Evolutionary conservation across 2,888 invertebrate species (phyloP).

Genomic region (Nudaria mundana): DNA sequence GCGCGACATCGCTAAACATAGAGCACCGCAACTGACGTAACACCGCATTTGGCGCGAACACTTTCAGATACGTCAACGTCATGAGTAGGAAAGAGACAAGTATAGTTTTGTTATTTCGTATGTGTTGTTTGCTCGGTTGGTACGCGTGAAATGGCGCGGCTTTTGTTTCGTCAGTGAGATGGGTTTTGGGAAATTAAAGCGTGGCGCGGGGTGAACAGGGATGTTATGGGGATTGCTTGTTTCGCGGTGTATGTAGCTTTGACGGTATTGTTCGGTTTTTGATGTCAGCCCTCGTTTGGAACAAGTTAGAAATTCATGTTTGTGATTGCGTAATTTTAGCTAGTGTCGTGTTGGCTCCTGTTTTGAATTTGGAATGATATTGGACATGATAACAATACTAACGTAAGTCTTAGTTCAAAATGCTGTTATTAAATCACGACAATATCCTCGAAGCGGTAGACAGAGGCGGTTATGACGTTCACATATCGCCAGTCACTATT

Average conservation of each 20-base stretch:
- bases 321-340: constrained; percentile 6
- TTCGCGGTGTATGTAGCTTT: constrained; percentile 41
- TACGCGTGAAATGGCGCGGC: constrained; percentile 73
- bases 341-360: no score
- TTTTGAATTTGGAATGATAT: no score
- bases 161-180: constrained; percentile 67
- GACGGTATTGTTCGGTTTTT: constrained; percentile 25
- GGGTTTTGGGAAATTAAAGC: constrained; percentile 77
- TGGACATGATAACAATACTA: no score
- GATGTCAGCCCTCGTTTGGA: constrained; percentile 19
- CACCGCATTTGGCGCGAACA: constrained; percentile 62
- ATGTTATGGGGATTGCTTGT: constrained; percentile 72
- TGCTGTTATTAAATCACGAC: no score
- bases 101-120: constrained; percentile 51
- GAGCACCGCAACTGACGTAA: constrained; percentile 47
- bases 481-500: no score
- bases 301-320: constrained; percentile 12
- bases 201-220: constrained; percentile 53
- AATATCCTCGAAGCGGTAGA: no score
- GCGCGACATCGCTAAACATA: constrained; percentile 57
- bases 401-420: no score
- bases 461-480: no score
- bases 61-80: constrained; percentile 25
- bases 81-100: constrained; percentile 49
- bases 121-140: constrained; percentile 75